A percentile compares a stretch with the other conserved stretches of the same genome.
Evolutionary conservation across 2,888 invertebrate species (phyloP).

Genomic region (Hoplodrina blanda): DNA sequence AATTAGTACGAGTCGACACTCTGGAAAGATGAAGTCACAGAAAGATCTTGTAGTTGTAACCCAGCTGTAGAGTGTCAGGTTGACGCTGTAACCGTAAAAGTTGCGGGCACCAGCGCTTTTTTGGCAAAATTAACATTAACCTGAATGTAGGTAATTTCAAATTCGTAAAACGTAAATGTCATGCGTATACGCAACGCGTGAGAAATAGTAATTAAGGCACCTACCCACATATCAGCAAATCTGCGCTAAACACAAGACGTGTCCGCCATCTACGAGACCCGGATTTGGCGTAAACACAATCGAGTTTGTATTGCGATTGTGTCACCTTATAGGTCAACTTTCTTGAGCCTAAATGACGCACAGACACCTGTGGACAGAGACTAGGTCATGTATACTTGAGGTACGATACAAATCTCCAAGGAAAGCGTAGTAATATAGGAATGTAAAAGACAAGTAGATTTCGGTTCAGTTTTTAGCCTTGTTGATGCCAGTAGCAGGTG

Average conservation of each 20-base stretch:
- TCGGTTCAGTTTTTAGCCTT: slow-evolving; percentile 35
- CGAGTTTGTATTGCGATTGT: slow-evolving; percentile 53
- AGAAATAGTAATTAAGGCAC: slow-evolving; percentile 63
- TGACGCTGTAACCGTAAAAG: slow-evolving; percentile 5
- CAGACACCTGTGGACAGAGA: slow-evolving; percentile 49
- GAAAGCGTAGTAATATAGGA: slow-evolving; percentile 34
- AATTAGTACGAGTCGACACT: slow-evolving; percentile 30
- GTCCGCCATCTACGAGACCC: slow-evolving; percentile 50
- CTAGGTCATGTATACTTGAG: slow-evolving; percentile 37
- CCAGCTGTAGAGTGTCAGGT: slow-evolving; percentile 11
- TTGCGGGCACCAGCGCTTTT: slow-evolving; percentile 2
- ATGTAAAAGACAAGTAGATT: slow-evolving; percentile 47
- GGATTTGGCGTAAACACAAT: slow-evolving; percentile 59
- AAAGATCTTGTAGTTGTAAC: slow-evolving; percentile 2
- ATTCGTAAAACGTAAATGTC: slow-evolving; percentile 59
- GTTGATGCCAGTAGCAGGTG: slow-evolving; percentile 31
- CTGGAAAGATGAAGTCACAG: slow-evolving; percentile 25
- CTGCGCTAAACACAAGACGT: slow-evolving; percentile 40
- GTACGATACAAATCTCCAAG: slow-evolving; percentile 35
- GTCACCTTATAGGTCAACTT: slow-evolving; percentile 59
- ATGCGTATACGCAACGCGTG: slow-evolving; percentile 57
- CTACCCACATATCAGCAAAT: slow-evolving; percentile 44
- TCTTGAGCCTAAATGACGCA: slow-evolving; percentile 62
- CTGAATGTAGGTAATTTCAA: slow-evolving; percentile 58
- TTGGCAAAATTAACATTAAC: slow-evolving; percentile 47